Conservation (phyloP, 2,113 vertebrate genomes). For the Takifugu bimaculatus region DNA sequence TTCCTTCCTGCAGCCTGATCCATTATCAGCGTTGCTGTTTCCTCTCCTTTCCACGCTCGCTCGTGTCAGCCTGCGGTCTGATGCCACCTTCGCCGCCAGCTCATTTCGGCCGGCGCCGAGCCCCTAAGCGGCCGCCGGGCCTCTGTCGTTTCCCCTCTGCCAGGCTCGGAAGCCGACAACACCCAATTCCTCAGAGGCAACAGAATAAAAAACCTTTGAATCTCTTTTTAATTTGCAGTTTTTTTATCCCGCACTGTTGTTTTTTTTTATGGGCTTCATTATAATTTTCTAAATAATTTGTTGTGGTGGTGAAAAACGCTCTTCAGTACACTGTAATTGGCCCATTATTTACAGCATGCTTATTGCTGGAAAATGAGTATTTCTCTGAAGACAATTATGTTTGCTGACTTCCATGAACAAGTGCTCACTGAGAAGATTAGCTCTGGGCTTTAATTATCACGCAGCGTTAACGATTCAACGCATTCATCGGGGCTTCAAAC, state of each 20-base stretch:
- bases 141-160: slow-evolving; percentile 57
- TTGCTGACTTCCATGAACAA: background rate
- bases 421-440: background rate
- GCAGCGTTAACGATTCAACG: no score
- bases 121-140: slow-evolving; percentile 47
- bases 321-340: background rate
- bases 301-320: background rate
- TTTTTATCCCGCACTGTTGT: slow-evolving; percentile 6
- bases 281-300: background rate
- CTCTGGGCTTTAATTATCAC: background rate
- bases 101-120: slow-evolving; percentile 47
- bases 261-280: background rate
- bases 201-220: slow-evolving; percentile 35
- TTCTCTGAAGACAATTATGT: slow-evolving; percentile 1
- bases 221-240: slow-evolving; percentile 17
- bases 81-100: slow-evolving; percentile 48
- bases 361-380: background rate
- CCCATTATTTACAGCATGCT: background rate
- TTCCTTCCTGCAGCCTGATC: background rate
- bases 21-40: slow-evolving; percentile 43
- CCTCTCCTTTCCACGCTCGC: slow-evolving; percentile 52
- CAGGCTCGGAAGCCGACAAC: slow-evolving; percentile 48
- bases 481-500: background rate
- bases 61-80: slow-evolving; percentile 27
- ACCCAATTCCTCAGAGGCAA: slow-evolving; percentile 54